Base-by-base conservation (phyloP, 2,888 invertebrate genomes). In the Cephonodes hylas region DNA sequence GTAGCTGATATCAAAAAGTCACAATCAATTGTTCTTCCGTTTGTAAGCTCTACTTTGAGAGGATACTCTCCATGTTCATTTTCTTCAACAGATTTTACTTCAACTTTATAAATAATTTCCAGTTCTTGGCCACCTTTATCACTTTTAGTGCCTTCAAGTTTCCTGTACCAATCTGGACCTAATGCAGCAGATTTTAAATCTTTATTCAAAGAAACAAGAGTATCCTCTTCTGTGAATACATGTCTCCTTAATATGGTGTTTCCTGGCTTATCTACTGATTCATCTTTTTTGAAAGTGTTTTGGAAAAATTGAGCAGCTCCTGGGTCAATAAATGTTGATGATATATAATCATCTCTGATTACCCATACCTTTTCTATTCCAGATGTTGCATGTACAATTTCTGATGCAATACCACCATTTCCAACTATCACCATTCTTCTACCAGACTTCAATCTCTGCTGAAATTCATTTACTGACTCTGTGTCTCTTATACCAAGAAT, bases 351-450 rank as follows among this genome's bases (percentile, higher is more conserved):
- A 89, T 99, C 98, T 86, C 97, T 97, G 56, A 99, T 95, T 0
- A 97, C 95, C 99, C 99, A 99, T 64, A 98, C 93, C 58, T 99
- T 95, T 80, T 98, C 95, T 58, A 98, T 94, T 18, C 96, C 95
- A 79, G 94, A 93, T 15, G 99, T 94, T 81, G 98, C 98, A 84
- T 97, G 96, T 61, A 97, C 96, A 71, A 99, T 93, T 93, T 99
- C 99, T 44, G 98, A 99, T 45, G 99, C 99, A 78, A 99, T 99
- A 13, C 99, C 99, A 34, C 99, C 99, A 93, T 99, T 99, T 7
- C 99, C 99, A 58, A 99, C 94, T 48, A 99, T 93, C 0, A 97
- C 86, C 76, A 99, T 94, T 84, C 94, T 95, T 53, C 94, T 94
- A 0, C 98, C 95, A 62, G 89, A 85, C 62, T 90, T 86, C 8